Evolutionary conservation across 2,113 vertebrate genomes (phyloP).

Genomic region (Rynchops niger): DNA sequence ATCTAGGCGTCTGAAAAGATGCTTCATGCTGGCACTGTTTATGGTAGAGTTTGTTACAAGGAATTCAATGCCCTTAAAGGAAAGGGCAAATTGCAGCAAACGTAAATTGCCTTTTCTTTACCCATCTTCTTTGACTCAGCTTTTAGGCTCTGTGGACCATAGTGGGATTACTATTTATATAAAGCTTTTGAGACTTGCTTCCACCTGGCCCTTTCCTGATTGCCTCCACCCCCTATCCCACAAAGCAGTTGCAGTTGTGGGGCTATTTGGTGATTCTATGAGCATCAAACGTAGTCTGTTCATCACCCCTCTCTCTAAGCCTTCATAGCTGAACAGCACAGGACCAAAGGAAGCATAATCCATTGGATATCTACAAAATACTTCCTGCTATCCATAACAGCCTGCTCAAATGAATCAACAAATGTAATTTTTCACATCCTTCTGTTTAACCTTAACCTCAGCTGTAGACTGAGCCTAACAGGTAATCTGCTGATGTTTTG

Average conservation of each 20-base stretch:
- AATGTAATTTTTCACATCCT: not conserved
- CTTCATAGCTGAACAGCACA: not conserved
- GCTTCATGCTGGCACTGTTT: not conserved
- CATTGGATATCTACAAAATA: not conserved
- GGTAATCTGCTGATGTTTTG: not conserved
- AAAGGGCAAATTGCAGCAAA: not conserved
- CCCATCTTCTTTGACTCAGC: accelerated
- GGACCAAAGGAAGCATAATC: not conserved
- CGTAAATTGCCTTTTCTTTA: not conserved
- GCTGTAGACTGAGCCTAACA: not conserved
- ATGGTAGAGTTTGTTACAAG: not conserved
- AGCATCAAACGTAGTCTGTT: not conserved
- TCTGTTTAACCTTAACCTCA: not conserved
- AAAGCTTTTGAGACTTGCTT: not conserved
- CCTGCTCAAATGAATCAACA: not conserved
- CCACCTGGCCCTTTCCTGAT: not conserved
- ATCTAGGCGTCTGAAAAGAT: not conserved
- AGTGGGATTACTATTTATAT: not conserved
- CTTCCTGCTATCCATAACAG: not conserved
- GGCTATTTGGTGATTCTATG: not conserved
- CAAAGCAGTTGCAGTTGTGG: not conserved
- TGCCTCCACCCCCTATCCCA: not conserved
- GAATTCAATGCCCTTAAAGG: not conserved
- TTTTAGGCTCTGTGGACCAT: not conserved
- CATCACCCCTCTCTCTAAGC: not conserved